Conservation (phyloP, 2,797 vertebrate genomes). For the Huso huso region DNA sequence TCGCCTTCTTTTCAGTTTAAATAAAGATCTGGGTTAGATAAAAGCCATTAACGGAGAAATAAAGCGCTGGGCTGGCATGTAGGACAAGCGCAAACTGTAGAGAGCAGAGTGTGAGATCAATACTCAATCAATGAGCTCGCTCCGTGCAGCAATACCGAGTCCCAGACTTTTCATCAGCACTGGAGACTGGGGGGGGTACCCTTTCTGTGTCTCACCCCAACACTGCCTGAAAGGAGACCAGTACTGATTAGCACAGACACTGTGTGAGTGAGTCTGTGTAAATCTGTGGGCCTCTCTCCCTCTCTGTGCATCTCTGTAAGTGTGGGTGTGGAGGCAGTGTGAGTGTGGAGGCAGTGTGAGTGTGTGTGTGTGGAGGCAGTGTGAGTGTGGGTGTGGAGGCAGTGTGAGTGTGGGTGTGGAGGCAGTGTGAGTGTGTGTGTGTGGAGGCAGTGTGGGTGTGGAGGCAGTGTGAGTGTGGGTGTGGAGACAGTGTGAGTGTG, state of each 20-base stretch:
- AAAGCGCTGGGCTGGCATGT: conserved; percentile 71
- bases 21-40: conserved; percentile 77
- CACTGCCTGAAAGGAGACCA: no score
- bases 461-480: no score
- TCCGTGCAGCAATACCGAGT: conserved; percentile 32
- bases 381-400: no score
- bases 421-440: no score
- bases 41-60: conserved; percentile 78
- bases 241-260: no score
- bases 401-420: no score
- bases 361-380: conserved; percentile 10
- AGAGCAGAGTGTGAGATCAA: conserved; percentile 73
- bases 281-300: conserved; percentile 26
- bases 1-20: conserved; percentile 78
- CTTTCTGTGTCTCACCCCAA: no score
- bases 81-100: conserved; percentile 76
- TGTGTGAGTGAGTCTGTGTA: conserved; percentile 19
- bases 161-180: conserved; percentile 26
- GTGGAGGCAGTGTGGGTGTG: no score
- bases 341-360: conserved; percentile 31
- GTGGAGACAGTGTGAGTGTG: no score
- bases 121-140: conserved; percentile 71
- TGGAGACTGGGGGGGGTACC: conserved; percentile 8
- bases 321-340: conserved; percentile 19
- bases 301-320: neutral